These are phyloP conservation scores for Coregonus suidteri DNA, from an alignment of 2,797 vertebrate species.

Conservation along the genomic window DNA sequence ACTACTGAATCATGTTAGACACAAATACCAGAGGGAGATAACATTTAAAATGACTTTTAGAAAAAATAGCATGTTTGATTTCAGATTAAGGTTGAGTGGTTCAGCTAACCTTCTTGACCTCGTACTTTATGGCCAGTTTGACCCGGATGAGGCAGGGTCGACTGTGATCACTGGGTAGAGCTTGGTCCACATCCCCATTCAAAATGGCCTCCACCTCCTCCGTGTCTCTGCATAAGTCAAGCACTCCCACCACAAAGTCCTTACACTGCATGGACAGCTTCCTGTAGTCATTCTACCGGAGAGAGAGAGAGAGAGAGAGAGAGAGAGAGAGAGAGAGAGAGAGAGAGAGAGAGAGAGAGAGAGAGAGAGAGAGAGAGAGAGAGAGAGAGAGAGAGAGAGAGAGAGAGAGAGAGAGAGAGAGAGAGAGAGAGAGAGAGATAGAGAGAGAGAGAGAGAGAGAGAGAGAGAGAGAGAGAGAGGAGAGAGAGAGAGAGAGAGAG, in stretches of 20 bases:
- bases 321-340: conserved; percentile 22
- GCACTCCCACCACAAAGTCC: conserved; percentile 84
- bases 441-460: conserved; percentile 32
- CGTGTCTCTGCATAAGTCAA: conserved; percentile 85
- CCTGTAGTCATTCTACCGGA: conserved; percentile 78
- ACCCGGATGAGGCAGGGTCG: conserved; percentile 82
- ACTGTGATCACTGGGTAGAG: conserved; percentile 73
- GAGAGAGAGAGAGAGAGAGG: conserved; percentile 38
- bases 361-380: conserved; percentile 32
- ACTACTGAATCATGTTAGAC: neutral
- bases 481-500: conserved; percentile 33
- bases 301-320: conserved; percentile 52
- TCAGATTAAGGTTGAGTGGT: neutral
- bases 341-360: conserved; percentile 34
- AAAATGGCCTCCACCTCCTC: conserved; percentile 86
- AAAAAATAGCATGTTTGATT: neutral
- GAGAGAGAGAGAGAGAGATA: conserved; percentile 35
- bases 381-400: conserved; percentile 7
- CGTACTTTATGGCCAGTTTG: conserved; percentile 85
- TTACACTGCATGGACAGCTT: conserved; percentile 91
- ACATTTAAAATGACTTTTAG: neutral
- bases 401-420: conserved; percentile 43
- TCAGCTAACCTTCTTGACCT: conserved; percentile 82
- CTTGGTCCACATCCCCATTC: conserved; percentile 81
- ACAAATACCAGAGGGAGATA: neutral